These are phyloP conservation scores for Cassiopea andromeda DNA, from an alignment of 30 jellyfish, hydroid and myxozoan genomes.

Conservation along the genomic window DNA sequence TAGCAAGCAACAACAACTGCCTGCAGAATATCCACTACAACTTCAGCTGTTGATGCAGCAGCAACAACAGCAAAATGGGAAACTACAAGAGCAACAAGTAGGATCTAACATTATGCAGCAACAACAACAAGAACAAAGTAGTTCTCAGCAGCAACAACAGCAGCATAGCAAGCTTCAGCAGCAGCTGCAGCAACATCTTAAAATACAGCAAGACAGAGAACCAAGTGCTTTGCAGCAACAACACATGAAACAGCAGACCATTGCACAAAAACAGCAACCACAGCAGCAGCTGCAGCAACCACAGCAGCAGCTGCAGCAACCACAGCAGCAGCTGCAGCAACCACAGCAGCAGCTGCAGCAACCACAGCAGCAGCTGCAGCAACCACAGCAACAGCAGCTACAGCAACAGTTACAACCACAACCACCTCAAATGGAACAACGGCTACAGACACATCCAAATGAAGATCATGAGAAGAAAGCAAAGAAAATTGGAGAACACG, in stretches of 20 bases:
- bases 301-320: constrained; percentile 30
- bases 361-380: constrained; percentile 22
- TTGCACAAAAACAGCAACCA: constrained; percentile 21
- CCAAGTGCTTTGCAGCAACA: constrained; percentile 15
- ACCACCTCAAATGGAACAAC: too few relatives aligned
- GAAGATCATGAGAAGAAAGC: too few relatives aligned
- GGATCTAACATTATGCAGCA: not conserved
- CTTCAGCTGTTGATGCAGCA: not conserved
- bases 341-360: constrained; percentile 29
- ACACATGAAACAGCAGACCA: not conserved
- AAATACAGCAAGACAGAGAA: not conserved
- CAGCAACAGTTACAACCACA: not conserved
- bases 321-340: not conserved
- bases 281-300: not conserved
- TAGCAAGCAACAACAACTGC: constrained; percentile 25
- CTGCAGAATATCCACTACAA: not conserved
- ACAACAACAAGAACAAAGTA: constrained; percentile 31
- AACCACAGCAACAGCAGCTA: constrained; percentile 36
- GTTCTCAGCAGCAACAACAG: not conserved
- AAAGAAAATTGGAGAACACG: not conserved
- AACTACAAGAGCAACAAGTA: constrained; percentile 1
- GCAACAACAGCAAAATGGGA: constrained; percentile 9
- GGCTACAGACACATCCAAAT: too few relatives aligned
- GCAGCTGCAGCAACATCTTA: constrained; percentile 22
- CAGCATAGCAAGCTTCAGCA: not conserved